A percentile compares a stretch with the other conserved stretches of the same genome.
These are phyloP conservation scores for Pachydiplax longipennis DNA, from an alignment of 2,888 invertebrate species.

Conservation along the genomic window DNA sequence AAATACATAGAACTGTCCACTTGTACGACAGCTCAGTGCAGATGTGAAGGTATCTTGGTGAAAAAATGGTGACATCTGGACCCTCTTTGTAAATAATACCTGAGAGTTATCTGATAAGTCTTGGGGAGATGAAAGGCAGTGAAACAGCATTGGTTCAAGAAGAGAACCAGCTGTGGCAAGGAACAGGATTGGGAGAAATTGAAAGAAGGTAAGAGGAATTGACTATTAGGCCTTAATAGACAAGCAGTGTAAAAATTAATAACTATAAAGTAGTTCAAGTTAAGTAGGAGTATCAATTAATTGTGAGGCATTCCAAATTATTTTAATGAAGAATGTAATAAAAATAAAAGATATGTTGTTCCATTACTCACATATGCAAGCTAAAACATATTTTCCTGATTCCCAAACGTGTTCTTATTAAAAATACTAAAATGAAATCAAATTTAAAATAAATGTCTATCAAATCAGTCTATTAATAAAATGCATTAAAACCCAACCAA, in stretches of 20 bases:
- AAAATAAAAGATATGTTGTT: conserved; percentile 37
- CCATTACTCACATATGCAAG: conserved; percentile 43
- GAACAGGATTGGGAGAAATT: background rate
- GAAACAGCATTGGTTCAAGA: background rate
- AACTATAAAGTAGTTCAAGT: conserved; percentile 25
- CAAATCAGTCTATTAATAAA: conserved; percentile 38
- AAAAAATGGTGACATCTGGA: conserved; percentile 26
- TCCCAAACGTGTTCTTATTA: conserved; percentile 18
- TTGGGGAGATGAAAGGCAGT: background rate
- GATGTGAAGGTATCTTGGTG: conserved; percentile 9
- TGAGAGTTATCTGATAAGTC: background rate
- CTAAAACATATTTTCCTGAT: conserved; percentile 22
- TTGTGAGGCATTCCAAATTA: conserved; percentile 45
- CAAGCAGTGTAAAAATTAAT: conserved; percentile 45
- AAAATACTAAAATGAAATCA: conserved; percentile 5
- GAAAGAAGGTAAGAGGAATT: background rate
- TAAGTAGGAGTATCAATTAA: conserved; percentile 44
- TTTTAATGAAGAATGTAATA: conserved; percentile 29
- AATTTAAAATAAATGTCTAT: conserved; percentile 32
- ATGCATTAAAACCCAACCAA: conserved; percentile 32
- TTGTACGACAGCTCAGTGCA: background rate
- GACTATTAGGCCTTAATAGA: conserved; percentile 41
- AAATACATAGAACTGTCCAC: conserved; percentile 8
- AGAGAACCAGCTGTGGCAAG: background rate
- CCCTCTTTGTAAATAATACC: conserved; percentile 18